These are phyloP conservation scores for Poeciliopsis occidentalis DNA, from an alignment of 2,113 vertebrate species.

Conservation along the genomic window DNA sequence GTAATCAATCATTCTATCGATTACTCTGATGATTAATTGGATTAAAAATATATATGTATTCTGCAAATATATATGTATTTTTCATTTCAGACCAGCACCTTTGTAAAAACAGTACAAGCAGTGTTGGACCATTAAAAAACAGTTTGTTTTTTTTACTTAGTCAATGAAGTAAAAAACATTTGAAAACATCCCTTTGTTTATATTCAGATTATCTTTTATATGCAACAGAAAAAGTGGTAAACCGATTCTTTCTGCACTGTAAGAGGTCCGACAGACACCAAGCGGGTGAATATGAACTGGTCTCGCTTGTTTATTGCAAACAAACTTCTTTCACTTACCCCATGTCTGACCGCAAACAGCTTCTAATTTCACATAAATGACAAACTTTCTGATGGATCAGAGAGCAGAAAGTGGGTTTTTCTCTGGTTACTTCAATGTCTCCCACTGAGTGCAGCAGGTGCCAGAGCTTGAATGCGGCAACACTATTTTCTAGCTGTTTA, in stretches of 20 bases:
- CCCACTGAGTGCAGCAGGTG: slow-evolving; percentile 24
- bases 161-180: not conserved
- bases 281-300: slow-evolving; percentile 3
- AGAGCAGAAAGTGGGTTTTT: slow-evolving; percentile 30
- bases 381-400: slow-evolving; percentile 27
- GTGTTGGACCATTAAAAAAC: not conserved
- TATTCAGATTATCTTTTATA: no score
- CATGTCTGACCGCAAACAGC: slow-evolving; percentile 17
- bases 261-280: not conserved
- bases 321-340: slow-evolving; percentile 31
- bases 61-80: no score
- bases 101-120: no score
- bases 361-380: slow-evolving; percentile 24
- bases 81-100: no score
- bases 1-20: no score
- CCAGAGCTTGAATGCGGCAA: not conserved
- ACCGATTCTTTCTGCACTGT: not conserved
- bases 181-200: not conserved
- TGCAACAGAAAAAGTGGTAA: not conserved
- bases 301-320: slow-evolving; percentile 32
- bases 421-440: slow-evolving; percentile 14
- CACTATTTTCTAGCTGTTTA: slow-evolving; percentile 13
- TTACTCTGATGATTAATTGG: no score
- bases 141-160: not conserved
- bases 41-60: no score